Base-by-base conservation (phyloP, 2,888 invertebrate genomes). In the Cephus rjabovi region DNA sequence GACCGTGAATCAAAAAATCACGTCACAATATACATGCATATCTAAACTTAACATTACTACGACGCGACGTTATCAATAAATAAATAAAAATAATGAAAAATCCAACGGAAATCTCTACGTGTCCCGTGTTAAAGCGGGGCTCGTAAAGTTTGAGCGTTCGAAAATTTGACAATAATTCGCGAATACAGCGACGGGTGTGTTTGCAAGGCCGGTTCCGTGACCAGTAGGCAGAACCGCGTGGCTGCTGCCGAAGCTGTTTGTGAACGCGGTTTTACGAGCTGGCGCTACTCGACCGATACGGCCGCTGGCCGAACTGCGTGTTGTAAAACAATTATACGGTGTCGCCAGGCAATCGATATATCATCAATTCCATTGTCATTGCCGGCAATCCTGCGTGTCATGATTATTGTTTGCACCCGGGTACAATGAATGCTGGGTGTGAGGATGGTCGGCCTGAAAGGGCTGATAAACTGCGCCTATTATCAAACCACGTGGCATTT, bases 301-400 rank as follows among this genome's bases (percentile, higher is more conserved):
- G 75, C 73, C 81, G 81, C 81, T 77, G 80, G 74, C 78, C 77
- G 83, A 81, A 79, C 76, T 79, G 77, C 79, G 84, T 87, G 89
- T 88, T 90, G 90, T 90, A 89, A 90, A 90, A 91, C 90, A 90
- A 90, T 91, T 90, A 90, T 91, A 90, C 89, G 90, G 86, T 87
- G 88, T 89, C 87, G 89, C 84, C 85, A 84, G 83, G 70, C 86
- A 87, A 89, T 90, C 89, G 88, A 90, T 91, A 90, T 89, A 90
- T 90, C 90, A 91, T 89, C 90, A 89, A 91, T 90, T 91, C 89
- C 89, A 90, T 90, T 91, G 91, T 90, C 90, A 90, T 88, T 89
- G 89, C 88, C 84, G 88, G 87, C 88, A 89, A 89, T 89, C 89
- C 88, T 83, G 87, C 90, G 89, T 91, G 90, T 91, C 91, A 90